A percentile compares a stretch with the other conserved stretches of the same genome.
Conservation (phyloP, 2,797 vertebrate genomes). For the Sciurus vulgaris region DNA sequence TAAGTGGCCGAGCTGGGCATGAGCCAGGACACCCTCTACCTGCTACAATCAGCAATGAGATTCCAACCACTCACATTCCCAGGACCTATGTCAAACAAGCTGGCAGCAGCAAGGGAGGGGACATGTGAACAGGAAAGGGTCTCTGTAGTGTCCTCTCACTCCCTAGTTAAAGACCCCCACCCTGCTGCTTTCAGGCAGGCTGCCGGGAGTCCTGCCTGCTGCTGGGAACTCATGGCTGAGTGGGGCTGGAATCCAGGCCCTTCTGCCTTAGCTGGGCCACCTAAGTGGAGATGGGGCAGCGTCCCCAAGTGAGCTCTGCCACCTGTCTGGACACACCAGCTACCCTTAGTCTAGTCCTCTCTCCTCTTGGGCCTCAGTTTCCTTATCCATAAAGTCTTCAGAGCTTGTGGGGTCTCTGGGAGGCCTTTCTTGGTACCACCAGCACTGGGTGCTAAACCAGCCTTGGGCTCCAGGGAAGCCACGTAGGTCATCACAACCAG, state of each 20-base stretch:
- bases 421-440: background rate
- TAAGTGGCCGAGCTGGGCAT: background rate
- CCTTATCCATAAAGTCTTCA: background rate
- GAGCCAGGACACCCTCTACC: background rate
- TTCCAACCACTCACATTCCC: rapidly evolving
- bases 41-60: rapidly evolving
- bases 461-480: background rate
- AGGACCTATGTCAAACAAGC: background rate
- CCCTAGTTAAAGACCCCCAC: background rate
- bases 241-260: background rate
- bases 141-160: background rate
- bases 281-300: background rate
- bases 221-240: background rate
- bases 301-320: background rate
- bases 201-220: background rate
- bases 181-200: background rate
- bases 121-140: background rate
- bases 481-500: background rate
- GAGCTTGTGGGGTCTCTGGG: background rate
- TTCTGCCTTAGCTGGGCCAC: background rate
- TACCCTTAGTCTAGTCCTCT: background rate
- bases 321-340: background rate
- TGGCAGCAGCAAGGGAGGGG: background rate
- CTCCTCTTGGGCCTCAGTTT: background rate
- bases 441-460: background rate